Base-by-base conservation (phyloP, 2,797 vertebrate species). In the Bufotes viridis region DNA sequence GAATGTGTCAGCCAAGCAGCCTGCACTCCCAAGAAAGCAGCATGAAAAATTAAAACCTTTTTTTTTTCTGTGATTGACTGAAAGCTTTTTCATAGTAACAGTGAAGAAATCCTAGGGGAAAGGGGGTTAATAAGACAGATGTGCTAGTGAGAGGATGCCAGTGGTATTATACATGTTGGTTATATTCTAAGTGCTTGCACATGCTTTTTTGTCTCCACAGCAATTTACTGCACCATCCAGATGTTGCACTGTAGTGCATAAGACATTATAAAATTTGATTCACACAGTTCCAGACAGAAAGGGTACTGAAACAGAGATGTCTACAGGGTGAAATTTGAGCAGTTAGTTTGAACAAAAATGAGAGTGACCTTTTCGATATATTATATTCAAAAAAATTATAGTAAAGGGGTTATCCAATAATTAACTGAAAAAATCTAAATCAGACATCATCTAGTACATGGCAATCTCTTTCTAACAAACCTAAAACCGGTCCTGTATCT, bases 1-100 rank as follows among this genome's bases (percentile, higher is more conserved):
- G 88, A 86, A 89, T 85, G 67, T 86, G 83, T 89, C 88, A 86
- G 84, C 17, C 3, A 51, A 81, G 78, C 58, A 24, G 49, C 26
- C 78, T 55, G 57, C 58, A 75, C 67, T 75, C 67, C 24, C 24
- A 49, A 26, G 67, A 18, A 85, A 70, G 67, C 65, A 63, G 42
- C 78, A 85, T 88, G 65, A 85, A 88, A 85, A 81, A 88, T 81
- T 81, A 81, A 85, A 88, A 81, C 29, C 61, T 85, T 42, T 85
- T 74, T 85, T 74, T 80, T 61, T 85, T 74, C 82, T 65, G 34
- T 42, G 83, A 74, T 34, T 24, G 82, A 88, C 75, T 84, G 82
- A 79, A 61, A 85, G 82, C 29, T 79, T 49, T 81, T 85, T 72
- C 63, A 51, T 26, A 60, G n/a, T 13, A 82, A n/a, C 26, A 67